Evolutionary conservation across 2,797 vertebrate species (phyloP), one percentile per base, ranked within the genome.

Genomic region (Setipinna tenuifilis): DNA sequence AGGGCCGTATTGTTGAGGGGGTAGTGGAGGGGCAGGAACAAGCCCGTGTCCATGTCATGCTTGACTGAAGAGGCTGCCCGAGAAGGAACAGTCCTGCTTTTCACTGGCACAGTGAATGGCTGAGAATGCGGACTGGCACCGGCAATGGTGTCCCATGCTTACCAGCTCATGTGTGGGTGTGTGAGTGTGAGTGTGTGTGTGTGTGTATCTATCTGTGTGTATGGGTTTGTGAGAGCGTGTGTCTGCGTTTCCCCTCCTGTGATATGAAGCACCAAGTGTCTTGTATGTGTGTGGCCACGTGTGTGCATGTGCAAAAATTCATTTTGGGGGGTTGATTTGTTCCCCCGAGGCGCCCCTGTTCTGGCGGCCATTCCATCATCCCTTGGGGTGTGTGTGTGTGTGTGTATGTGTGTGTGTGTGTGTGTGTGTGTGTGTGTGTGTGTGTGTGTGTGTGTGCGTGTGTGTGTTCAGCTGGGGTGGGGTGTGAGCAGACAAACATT

Each of bases 271-370:
- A 68, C 28, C 28, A 2, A 28, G 23, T 23, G 3, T 68, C 25
- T 11, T 28, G 62, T 14, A 16, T 86, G 84, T 90, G 88, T 88
- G 87, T 89, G 89, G 82, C 80, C 28, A 54, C 11, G 35, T 89
- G 91, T 84, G 82, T 91, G 87, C 2, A 5, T 41, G 78, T 41
- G 35, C 2, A 83, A 71, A 71, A 71, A 0, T 71, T 31, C 14
- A 5, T 9, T 71, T 28, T 41, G 35, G 35, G 17, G 28, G 12
- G 7, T 11, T 17, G 65, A 68, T 68, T 68, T 68, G 62, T 14
- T 68, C 2, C 23, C 28, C 65, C 7, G 9, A 2, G 35, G 23
- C 61, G 50, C 50, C 1, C 50, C 50, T 54, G 35, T 2, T 41
- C n/a, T n/a, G n/a, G 35, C 2, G 5, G 5, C 35, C 35, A 41